Evolutionary conservation across 2,888 invertebrate species (phyloP).

Genomic region (Panzeria rudis): DNA sequence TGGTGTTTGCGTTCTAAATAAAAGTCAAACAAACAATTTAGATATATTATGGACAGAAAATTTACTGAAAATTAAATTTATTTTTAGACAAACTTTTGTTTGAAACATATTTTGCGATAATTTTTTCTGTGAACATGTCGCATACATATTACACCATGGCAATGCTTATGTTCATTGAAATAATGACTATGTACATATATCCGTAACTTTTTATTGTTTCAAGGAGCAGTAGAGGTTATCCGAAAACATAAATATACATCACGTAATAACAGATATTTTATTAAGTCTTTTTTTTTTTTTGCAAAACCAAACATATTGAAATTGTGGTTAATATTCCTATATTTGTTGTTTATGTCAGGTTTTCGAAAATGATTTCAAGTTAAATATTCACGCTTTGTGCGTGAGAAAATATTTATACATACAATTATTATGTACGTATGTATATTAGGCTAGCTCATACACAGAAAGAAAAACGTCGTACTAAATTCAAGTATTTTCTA

Average conservation of each 20-base stretch:
- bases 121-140: too few species aligned
- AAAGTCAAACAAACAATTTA: too few species aligned
- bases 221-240: not conserved
- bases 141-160: too few species aligned
- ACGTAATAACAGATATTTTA: not conserved
- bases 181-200: too few species aligned
- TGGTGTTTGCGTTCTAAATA: too few species aligned
- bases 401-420: slow-evolving; percentile 1
- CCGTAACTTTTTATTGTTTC: not conserved
- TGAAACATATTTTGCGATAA: too few species aligned
- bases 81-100: too few species aligned
- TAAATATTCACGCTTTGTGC: not conserved
- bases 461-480: not conserved
- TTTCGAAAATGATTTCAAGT: slow-evolving; percentile 3
- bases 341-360: slow-evolving; percentile 1
- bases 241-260: not conserved
- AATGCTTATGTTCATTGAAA: too few species aligned
- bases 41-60: too few species aligned
- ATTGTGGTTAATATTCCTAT: slow-evolving; percentile 51
- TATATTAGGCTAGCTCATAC: not conserved
- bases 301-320: slow-evolving; percentile 53
- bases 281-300: slow-evolving; percentile 7
- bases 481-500: too few species aligned
- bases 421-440: not conserved
- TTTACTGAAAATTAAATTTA: too few species aligned